Conservation (phyloP, 2,113 vertebrate species). For the Nannospalax galili region DNA sequence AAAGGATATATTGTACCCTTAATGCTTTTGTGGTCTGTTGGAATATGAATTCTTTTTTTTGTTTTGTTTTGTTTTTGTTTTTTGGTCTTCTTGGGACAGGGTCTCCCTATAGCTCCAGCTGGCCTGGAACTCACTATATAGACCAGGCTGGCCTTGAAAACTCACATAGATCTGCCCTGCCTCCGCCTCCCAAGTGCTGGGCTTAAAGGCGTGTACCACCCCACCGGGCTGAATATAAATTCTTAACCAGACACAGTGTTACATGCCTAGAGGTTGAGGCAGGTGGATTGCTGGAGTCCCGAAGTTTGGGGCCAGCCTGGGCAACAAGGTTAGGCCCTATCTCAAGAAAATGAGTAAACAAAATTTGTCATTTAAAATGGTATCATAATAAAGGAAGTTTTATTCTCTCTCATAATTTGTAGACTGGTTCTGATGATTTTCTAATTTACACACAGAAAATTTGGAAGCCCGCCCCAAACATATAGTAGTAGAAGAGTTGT, state of each 20-base stretch:
- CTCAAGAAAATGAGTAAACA: neutral
- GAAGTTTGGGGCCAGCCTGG: neutral
- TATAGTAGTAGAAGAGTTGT: neutral
- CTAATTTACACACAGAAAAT: neutral
- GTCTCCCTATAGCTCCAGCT: no score
- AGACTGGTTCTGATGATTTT: neutral
- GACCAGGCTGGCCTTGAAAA: no score
- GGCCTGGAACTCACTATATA: no score
- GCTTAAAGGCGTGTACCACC: no score
- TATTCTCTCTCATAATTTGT: neutral
- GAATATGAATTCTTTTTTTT: no score
- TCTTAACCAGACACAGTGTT: neutral
- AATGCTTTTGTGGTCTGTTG: constrained; percentile 23
- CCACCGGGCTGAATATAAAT: no score
- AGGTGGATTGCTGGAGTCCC: neutral
- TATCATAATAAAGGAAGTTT: neutral
- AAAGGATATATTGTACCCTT: neutral
- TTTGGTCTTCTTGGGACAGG: no score
- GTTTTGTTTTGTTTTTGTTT: no score
- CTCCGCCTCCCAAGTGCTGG: no score
- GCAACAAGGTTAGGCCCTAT: neutral
- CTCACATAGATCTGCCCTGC: no score
- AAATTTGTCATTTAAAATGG: neutral
- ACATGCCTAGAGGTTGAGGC: neutral
- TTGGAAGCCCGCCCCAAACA: neutral